A percentile compares a stretch with the other conserved stretches of the same genome.
These are phyloP conservation scores for Phyllotreta cruciferae DNA, from an alignment of 2,888 invertebrate species.

Conservation along the genomic window DNA sequence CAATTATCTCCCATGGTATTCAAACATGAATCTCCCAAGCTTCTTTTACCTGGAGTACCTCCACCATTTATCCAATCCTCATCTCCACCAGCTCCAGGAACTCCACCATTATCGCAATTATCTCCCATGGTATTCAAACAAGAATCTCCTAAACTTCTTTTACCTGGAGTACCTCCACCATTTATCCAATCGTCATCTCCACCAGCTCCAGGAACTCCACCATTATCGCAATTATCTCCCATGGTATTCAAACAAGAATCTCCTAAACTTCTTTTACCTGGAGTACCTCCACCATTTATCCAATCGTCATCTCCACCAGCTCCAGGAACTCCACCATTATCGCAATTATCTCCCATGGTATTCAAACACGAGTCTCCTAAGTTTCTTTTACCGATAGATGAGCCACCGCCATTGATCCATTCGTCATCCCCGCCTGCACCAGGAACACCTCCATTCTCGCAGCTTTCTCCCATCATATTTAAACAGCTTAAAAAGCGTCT, in stretches of 20 bases:
- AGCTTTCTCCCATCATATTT: constrained; percentile 65
- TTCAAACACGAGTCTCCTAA: constrained; percentile 48
- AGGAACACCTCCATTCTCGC: constrained; percentile 61
- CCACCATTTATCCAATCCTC: not conserved
- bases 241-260: constrained; percentile 58
- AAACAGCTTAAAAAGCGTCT: constrained; percentile 47
- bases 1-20: constrained; percentile 65
- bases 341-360: constrained; percentile 65
- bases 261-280: constrained; percentile 37
- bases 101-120: constrained; percentile 58
- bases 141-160: constrained; percentile 35
- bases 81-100: constrained; percentile 29
- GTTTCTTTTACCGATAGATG: constrained; percentile 40
- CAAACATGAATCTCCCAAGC: too few species aligned
- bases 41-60: constrained; percentile 30
- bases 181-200: constrained; percentile 52
- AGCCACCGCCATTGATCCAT: constrained; percentile 39
- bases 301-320: constrained; percentile 9
- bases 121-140: constrained; percentile 63
- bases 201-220: constrained; percentile 35
- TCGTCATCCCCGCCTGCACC: constrained; percentile 57
- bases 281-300: constrained; percentile 11
- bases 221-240: constrained; percentile 58
- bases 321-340: constrained; percentile 31
- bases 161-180: constrained; percentile 52